A percentile compares a stretch with the other conserved stretches of the same genome.
phyloP scores from a whole-genome alignment of 2,888 invertebrate genomes.

The Mechanitis messenoides region DNA sequence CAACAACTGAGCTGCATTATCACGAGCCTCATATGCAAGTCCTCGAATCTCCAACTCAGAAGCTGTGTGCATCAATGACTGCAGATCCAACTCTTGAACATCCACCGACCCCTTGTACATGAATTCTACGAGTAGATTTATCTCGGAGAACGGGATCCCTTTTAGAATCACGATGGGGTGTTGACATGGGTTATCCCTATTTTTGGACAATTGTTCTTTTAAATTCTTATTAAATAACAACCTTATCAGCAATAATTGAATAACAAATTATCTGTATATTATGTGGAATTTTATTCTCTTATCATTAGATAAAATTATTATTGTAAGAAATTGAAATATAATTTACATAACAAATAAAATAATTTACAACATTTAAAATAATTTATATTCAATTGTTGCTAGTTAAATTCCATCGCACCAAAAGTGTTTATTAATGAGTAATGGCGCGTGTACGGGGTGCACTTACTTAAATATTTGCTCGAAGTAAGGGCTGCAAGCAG shows the following conservation, averaged over 20 bases:
- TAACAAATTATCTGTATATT: constrained; percentile 30
- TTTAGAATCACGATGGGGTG: constrained; percentile 84
- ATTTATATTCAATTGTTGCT: constrained; percentile 9
- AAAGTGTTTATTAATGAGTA: constrained; percentile 6
- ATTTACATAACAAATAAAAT: constrained; percentile 28
- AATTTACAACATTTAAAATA: constrained; percentile 11
- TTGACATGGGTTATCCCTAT: constrained; percentile 82
- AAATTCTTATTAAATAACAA: constrained; percentile 22
- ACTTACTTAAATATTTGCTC: constrained; percentile 81
- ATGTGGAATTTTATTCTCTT: constrained; percentile 31
- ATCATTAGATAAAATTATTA: constrained; percentile 35
- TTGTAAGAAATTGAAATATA: constrained; percentile 24
- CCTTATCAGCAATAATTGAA: constrained; percentile 27
- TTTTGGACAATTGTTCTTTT: constrained; percentile 12
- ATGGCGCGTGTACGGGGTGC: constrained; percentile 3
- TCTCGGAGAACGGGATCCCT: constrained; percentile 80
- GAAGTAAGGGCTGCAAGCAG: constrained; percentile 86
- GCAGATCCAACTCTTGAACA: constrained; percentile 78
- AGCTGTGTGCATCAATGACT: constrained; percentile 80
- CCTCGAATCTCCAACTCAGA: constrained; percentile 82
- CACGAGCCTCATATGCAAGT: constrained; percentile 77
- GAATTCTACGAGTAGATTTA: constrained; percentile 81
- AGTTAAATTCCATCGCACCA: constrained; percentile 5
- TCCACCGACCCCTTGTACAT: constrained; percentile 84
- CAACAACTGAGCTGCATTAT: constrained; percentile 73